phyloP scores from a whole-genome alignment of 2,797 vertebrate species.

The Poeciliopsis infans region DNA sequence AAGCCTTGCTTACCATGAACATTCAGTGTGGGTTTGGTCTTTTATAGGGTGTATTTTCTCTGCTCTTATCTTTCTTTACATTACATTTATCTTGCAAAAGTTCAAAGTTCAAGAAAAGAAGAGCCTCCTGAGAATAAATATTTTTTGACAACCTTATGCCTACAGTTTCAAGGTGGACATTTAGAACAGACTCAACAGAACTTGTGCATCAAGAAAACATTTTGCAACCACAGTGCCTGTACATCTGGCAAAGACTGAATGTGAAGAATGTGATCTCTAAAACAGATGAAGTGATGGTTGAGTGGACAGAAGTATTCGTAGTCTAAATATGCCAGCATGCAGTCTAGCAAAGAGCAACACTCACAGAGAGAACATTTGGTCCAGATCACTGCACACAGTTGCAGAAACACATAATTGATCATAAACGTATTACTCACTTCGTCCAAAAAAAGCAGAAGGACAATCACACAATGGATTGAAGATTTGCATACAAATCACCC shows the following conservation, averaged over 20 bases:
- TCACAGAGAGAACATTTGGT: conserved; percentile 40
- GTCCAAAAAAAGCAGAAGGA: conserved; percentile 10
- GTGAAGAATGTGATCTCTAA: conserved; percentile 49
- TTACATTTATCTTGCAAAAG: background rate
- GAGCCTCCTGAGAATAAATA: background rate
- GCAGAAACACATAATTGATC: conserved; percentile 1
- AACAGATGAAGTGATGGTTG: conserved; percentile 50
- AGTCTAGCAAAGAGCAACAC: conserved; percentile 43
- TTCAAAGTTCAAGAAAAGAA: background rate
- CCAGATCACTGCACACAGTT: background rate
- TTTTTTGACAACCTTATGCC: conserved; percentile 20
- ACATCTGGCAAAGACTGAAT: conserved; percentile 37
- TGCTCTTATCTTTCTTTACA: background rate
- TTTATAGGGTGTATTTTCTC: background rate
- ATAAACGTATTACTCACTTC: conserved; percentile 14
- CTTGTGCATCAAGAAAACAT: conserved; percentile 31
- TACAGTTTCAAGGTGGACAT: conserved; percentile 28
- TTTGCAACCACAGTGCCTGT: conserved; percentile 31
- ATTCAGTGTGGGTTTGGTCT: conserved; percentile 1
- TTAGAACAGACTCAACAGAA: conserved; percentile 19
- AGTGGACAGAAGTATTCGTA: conserved; percentile 51
- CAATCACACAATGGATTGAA: conserved; percentile 7
- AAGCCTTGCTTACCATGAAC: background rate
- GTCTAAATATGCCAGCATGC: conserved; percentile 38
- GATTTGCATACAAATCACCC: conserved; percentile 13